A percentile compares a stretch with the other conserved stretches of the same genome.
phyloP scores from a whole-genome alignment of 2,888 invertebrate genomes.

The Xylophagus ater region DNA sequence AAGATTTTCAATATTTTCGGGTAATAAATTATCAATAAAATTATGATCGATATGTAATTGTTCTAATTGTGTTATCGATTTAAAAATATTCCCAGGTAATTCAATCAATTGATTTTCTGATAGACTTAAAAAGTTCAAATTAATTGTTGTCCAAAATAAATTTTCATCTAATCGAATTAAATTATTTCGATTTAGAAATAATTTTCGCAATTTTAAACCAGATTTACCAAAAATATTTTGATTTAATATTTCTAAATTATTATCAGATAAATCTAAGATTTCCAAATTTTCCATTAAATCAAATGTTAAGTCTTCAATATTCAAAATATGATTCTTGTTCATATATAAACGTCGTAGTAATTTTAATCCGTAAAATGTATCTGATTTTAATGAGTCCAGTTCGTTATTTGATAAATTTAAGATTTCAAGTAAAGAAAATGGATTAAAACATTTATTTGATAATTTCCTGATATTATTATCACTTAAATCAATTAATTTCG shows the following conservation, averaged over 20 bases:
- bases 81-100: conserved; percentile 29
- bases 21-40: conserved; percentile 23
- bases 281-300: conserved; percentile 24
- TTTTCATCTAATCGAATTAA: conserved; percentile 17
- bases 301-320: conserved; percentile 25
- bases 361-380: conserved; percentile 24
- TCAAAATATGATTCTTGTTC: conserved; percentile 27
- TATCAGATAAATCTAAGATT: conserved; percentile 28
- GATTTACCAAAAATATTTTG: conserved; percentile 24
- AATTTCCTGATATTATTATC: conserved; percentile 27
- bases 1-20: conserved; percentile 12
- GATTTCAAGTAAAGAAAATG: conserved; percentile 23
- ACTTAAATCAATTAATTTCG: conserved; percentile 25
- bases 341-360: too few species aligned
- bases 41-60: conserved; percentile 32
- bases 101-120: conserved; percentile 26
- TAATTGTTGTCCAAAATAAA: conserved; percentile 27
- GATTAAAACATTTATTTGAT: conserved; percentile 21
- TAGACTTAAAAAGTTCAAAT: conserved; percentile 29
- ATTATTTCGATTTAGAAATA: conserved; percentile 26
- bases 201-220: conserved; percentile 24
- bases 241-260: conserved; percentile 25
- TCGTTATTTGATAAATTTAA: conserved; percentile 30
- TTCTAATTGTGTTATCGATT: conserved; percentile 26
- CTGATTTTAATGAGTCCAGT: conserved; percentile 21